Percentiles rank a stretch among this genome's conserved stretches.
These are phyloP conservation scores for Linyphia triangularis DNA, from an alignment of 2,888 invertebrate species.

Conservation along the genomic window DNA sequence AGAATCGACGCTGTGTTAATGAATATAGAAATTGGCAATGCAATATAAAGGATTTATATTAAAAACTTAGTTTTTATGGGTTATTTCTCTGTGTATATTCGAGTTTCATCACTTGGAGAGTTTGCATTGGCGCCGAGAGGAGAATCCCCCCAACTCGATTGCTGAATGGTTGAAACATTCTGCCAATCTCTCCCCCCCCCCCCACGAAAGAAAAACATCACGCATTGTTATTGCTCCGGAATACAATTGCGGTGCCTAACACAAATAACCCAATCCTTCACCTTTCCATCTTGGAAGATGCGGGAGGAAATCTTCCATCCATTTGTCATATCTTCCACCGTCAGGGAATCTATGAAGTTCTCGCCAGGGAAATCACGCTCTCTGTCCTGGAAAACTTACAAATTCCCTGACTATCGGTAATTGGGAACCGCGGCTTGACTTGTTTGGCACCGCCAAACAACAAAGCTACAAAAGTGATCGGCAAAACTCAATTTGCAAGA, in stretches of 20 bases:
- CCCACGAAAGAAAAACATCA: neutral
- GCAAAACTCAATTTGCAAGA: conserved; percentile 68
- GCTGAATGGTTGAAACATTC: too few species aligned
- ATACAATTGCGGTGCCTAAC: neutral
- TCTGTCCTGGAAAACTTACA: conserved; percentile 30
- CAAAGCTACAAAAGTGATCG: conserved; percentile 43
- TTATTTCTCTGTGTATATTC: too few species aligned
- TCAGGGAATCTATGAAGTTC: neutral
- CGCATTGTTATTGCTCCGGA: neutral
- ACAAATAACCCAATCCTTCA: neutral
- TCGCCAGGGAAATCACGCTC: conserved; percentile 56
- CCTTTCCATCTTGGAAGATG: neutral
- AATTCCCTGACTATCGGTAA: conserved; percentile 47
- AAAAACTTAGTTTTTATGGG: too few species aligned
- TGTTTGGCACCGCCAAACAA: neutral
- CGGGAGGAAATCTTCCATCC: neutral
- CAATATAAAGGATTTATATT: too few species aligned
- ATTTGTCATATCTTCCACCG: conserved; percentile 43
- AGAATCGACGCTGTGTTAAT: too few species aligned
- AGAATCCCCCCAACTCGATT: too few species aligned
- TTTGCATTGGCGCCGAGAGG: too few species aligned
- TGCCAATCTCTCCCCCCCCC: too few species aligned
- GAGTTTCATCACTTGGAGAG: too few species aligned
- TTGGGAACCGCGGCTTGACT: conserved; percentile 32
- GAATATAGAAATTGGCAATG: too few species aligned